Evolutionary conservation across 1,140 invertebrate genomes (phyloP).

Genomic region (Caerostris extrusa): DNA sequence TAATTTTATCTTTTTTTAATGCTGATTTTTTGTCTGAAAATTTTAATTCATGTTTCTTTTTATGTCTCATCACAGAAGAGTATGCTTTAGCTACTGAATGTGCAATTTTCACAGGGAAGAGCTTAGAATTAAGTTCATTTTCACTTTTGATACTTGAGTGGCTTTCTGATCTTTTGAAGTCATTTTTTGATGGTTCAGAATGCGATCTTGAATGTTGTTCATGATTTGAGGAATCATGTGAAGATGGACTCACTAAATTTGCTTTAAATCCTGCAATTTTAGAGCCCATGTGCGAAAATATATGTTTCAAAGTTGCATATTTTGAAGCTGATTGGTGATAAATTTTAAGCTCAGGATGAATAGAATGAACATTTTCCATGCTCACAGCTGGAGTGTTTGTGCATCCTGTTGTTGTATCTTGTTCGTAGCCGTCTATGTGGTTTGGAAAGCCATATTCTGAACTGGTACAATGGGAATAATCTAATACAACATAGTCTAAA

Average conservation of each 20-base stretch:
- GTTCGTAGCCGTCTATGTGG: conserved; percentile 80
- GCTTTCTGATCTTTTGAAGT: conserved; percentile 58
- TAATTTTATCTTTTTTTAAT: conserved; percentile 59
- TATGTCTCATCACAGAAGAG: conserved; percentile 81
- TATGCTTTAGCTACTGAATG: conserved; percentile 81
- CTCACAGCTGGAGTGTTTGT: conserved; percentile 81
- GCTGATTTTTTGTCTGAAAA: conserved; percentile 76
- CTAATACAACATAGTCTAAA: conserved; percentile 82
- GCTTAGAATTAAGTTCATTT: conserved; percentile 71
- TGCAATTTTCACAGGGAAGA: conserved; percentile 78
- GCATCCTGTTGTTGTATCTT: conserved; percentile 84
- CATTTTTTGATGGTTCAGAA: conserved; percentile 25
- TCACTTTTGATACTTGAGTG: conserved; percentile 75
- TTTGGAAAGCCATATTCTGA: conserved; percentile 56
- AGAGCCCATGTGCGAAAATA: conserved; percentile 81
- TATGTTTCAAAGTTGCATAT: conserved; percentile 81
- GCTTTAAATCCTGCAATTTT: conserved; percentile 78
- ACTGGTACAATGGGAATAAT: conserved; percentile 79
- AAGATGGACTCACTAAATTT: conserved; percentile 44
- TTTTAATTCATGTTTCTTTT: conserved; percentile 78
- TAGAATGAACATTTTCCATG: conserved; percentile 82
- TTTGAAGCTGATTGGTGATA: conserved; percentile 85
- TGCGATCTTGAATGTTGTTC: neutral
- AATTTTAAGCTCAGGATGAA: conserved; percentile 90
- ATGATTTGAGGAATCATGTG: neutral